Evolutionary conservation across 2,113 vertebrate genomes (phyloP), one percentile per base, ranked within the genome.

Genomic region (Ammodytes dubius): DNA sequence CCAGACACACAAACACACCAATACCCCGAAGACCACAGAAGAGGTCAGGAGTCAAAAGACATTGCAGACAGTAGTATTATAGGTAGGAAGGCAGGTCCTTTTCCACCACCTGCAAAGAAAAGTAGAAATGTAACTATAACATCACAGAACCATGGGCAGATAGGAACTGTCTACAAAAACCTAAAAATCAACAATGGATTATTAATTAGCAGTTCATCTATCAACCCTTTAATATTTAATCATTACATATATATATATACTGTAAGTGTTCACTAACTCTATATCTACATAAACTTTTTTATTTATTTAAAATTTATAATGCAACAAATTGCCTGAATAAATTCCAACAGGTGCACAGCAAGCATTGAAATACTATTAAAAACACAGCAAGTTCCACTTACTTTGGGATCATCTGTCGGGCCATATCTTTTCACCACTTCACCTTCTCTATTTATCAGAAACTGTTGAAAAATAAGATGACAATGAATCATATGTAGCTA

Each of bases 341-440:
- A 64, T 3, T 27, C 9, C 2, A 10, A n/a, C 3, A 5, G 15
- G 35, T 35, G 67, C 1, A 43, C 14, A 46, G 10, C 14, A 59
- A 58, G 45, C 8, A 61, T 7, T 17, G 3, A 19, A 65, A 80
- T 9, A 49, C 37, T 52, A 46, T 6, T n/a, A 49, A 49, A 65
- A 45, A 10, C 10, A 56, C 14, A 54, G 45, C 7, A 6, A 52
- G 15, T 40, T 19, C 3, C 0, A 93, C 97, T 95, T 94, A 99
- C 98, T 0, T 11, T 63, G 17, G 98, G 97, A 90, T 99, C 97
- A 1, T 99, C 97, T 92, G 95, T 97, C 0, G 98, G 97, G 0
- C 97, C 96, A 0, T 97, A 99, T 15, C 98, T 89, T 93, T 99
- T 99, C 87, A 96, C 96, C 66, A 99, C 97, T 7, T 95, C 92